Conservation (phyloP, 2,113 vertebrate species). For the Helogale parvula region DNA sequence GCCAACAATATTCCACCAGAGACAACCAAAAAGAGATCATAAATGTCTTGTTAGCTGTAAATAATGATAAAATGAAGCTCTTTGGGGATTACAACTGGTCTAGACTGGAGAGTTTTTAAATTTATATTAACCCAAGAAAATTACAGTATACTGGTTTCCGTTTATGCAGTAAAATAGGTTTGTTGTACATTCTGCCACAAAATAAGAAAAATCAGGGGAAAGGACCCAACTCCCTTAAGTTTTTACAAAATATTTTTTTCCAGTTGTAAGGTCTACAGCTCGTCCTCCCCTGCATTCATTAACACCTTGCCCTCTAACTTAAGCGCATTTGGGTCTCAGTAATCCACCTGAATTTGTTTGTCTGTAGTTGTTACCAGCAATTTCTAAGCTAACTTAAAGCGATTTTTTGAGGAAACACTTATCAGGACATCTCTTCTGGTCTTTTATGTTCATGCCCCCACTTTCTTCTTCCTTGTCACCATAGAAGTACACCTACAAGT, state of each 20-base stretch:
- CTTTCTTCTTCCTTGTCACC: neutral
- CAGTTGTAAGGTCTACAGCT: neutral
- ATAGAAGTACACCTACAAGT: neutral
- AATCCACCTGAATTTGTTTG: neutral
- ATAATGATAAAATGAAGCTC: slow-evolving; percentile 69
- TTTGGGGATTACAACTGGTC: slow-evolving; percentile 46
- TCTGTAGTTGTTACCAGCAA: neutral
- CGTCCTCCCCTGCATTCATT: neutral
- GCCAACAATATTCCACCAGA: slow-evolving; percentile 73
- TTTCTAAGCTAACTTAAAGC: slow-evolving; percentile 4
- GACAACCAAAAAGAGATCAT: slow-evolving; percentile 70
- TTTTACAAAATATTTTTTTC: neutral
- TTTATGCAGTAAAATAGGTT: slow-evolving; percentile 38
- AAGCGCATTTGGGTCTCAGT: neutral
- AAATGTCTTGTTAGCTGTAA: slow-evolving; percentile 74
- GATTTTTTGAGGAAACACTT: slow-evolving; percentile 37
- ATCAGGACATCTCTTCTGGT: neutral
- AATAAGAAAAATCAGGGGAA: slow-evolving; percentile 27
- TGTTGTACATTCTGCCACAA: neutral
- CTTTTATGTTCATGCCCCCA: neutral
- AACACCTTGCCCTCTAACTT: neutral
- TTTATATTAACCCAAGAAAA: slow-evolving; percentile 59
- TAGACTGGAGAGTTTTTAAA: slow-evolving; percentile 47
- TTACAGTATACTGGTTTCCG: slow-evolving; percentile 46
- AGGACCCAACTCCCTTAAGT: neutral